phyloP scores from a whole-genome alignment of 2,113 vertebrate genomes.

The Engystomops pustulosus region DNA sequence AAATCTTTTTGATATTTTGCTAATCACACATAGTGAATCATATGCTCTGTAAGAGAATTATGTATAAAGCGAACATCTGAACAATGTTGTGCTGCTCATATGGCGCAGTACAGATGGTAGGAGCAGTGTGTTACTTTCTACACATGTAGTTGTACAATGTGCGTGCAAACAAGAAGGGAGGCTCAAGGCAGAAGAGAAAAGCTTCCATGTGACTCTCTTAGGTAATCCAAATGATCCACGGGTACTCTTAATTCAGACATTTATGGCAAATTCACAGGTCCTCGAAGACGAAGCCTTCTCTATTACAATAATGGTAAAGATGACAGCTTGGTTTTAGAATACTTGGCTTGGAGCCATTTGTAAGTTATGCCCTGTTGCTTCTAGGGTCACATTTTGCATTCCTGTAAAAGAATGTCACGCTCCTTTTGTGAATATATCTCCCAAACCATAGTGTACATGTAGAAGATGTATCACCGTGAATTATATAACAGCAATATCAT shows the following conservation, averaged over 20 bases:
- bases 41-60: not conserved
- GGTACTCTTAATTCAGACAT: no score
- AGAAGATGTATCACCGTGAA: not conserved
- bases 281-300: no score
- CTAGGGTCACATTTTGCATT: slow-evolving; percentile 30
- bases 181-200: not conserved
- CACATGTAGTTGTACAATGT: not conserved
- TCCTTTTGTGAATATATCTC: not conserved
- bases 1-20: no score
- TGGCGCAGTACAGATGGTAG: not conserved
- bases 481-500: not conserved
- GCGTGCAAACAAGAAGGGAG: not conserved
- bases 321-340: not conserved
- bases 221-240: no score
- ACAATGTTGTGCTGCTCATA: not conserved
- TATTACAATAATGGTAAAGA: not conserved
- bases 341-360: slow-evolving; percentile 8
- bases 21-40: not conserved
- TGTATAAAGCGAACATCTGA: not conserved
- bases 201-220: not conserved
- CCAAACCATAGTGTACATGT: not conserved
- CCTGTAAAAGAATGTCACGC: slow-evolving; percentile 24
- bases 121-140: not conserved
- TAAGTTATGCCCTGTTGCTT: slow-evolving; percentile 18
- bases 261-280: no score